Conservation (phyloP, 2,113 vertebrate species). For the Hyaena hyaena region DNA sequence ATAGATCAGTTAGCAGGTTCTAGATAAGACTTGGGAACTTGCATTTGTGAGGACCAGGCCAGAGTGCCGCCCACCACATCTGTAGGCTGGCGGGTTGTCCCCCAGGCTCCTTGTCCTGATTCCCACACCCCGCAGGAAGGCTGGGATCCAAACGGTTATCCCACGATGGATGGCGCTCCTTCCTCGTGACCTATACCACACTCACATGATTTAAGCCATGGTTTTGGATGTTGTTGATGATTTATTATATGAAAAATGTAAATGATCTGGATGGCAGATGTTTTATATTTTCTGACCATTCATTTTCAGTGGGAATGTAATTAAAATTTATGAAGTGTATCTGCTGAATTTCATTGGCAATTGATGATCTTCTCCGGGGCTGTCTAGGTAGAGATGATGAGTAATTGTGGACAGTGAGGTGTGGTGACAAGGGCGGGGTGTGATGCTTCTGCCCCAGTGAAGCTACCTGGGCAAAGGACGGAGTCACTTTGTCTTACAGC, state of each 20-base stretch:
- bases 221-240: conserved; percentile 93
- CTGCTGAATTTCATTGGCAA: conserved; percentile 98
- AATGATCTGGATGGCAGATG: conserved; percentile 98
- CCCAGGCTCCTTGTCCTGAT: conserved; percentile 46
- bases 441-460: conserved; percentile 88
- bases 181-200: conserved; percentile 87
- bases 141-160: conserved; percentile 77
- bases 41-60: conserved; percentile 74
- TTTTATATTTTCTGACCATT: conserved; percentile 99
- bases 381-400: conserved; percentile 94
- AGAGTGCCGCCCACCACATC: conserved; percentile 72
- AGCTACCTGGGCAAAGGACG: conserved; percentile 82
- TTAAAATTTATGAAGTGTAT: conserved; percentile 99
- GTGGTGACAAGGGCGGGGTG: conserved; percentile 94
- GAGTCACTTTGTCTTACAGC: background rate
- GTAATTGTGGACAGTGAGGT: conserved; percentile 93
- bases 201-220: conserved; percentile 89
- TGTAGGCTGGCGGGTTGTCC: background rate
- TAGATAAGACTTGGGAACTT: conserved; percentile 69
- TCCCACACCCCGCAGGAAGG: conserved; percentile 59
- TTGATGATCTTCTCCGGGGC: conserved; percentile 95
- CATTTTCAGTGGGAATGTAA: conserved; percentile 96
- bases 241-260: conserved; percentile 95
- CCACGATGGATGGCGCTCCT: conserved; percentile 81
- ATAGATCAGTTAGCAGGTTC: conserved; percentile 80